Percentiles rank a stretch among this genome's conserved stretches.
Conservation (phyloP, 1,140 invertebrate genomes). For the Solenopsis invicta region DNA sequence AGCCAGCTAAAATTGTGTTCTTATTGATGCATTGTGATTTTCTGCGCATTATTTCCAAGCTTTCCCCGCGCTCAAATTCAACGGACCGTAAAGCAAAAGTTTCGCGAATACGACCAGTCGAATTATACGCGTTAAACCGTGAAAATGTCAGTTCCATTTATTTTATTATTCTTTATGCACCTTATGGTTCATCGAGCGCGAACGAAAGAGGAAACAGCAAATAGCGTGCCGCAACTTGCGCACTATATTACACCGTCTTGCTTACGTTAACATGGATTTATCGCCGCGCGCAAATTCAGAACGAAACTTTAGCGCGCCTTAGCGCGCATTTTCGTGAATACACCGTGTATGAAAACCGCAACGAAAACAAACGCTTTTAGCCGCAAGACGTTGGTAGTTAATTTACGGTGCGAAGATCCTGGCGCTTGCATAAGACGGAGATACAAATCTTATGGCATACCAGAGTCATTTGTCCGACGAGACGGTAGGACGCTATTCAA, state of each 20-base stretch:
- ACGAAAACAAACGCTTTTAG: slow-evolving; percentile 51
- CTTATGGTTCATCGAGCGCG: background rate
- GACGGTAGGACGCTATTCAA: background rate
- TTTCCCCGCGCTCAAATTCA: background rate
- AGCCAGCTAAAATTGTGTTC: background rate
- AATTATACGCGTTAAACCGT: slow-evolving; percentile 15
- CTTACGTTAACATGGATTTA: slow-evolving; percentile 40
- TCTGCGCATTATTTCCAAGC: background rate
- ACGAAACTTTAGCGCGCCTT: slow-evolving; percentile 40
- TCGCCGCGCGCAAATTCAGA: slow-evolving; percentile 4
- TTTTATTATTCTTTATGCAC: slow-evolving; percentile 38
- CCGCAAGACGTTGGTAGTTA: slow-evolving; percentile 28
- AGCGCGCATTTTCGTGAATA: slow-evolving; percentile 16
- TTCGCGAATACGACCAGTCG: background rate
- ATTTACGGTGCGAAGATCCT: slow-evolving; percentile 38
- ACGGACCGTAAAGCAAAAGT: slow-evolving; percentile 1
- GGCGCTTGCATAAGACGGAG: background rate
- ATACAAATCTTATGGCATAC: slow-evolving; percentile 22
- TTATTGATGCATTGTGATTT: slow-evolving; percentile 1
- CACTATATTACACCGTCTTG: slow-evolving; percentile 40
- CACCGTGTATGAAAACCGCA: slow-evolving; percentile 40
- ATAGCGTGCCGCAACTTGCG: slow-evolving; percentile 6
- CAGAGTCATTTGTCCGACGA: background rate
- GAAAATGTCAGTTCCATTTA: background rate
- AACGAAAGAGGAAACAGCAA: slow-evolving; percentile 17